phyloP scores from a whole-genome alignment of 2,888 invertebrate species.

The Gari tellinella region DNA sequence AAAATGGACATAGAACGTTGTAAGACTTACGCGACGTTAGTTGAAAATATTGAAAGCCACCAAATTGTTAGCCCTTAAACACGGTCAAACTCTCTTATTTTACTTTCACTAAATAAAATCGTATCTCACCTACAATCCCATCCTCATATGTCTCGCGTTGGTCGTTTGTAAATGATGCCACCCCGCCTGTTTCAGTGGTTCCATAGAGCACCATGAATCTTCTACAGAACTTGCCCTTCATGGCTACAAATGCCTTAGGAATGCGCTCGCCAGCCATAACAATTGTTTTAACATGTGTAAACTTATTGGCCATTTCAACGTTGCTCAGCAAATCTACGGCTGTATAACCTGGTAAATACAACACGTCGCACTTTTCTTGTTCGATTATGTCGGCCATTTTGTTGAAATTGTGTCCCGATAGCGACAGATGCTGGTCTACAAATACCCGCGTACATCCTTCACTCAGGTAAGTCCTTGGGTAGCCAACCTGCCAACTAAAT shows the following conservation, averaged over 20 bases:
- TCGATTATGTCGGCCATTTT: slow-evolving; percentile 38
- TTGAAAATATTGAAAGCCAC: too few species aligned
- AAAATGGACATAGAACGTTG: too few species aligned
- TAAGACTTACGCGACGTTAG: too few species aligned
- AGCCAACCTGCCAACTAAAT: slow-evolving; percentile 49
- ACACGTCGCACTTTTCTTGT: slow-evolving; percentile 39
- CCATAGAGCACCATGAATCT: slow-evolving; percentile 24
- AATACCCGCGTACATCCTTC: slow-evolving; percentile 45
- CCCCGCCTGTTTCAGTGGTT: slow-evolving; percentile 40
- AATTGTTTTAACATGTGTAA: slow-evolving; percentile 24
- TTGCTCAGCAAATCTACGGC: slow-evolving; percentile 25
- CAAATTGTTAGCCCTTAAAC: too few species aligned
- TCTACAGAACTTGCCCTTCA: slow-evolving; percentile 26
- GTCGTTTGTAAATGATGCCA: slow-evolving; percentile 1
- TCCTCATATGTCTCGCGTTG: slow-evolving; percentile 33
- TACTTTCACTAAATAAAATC: not conserved
- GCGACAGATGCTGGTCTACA: slow-evolving; percentile 32
- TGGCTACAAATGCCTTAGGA: not conserved
- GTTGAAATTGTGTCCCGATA: slow-evolving; percentile 32
- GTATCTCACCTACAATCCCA: slow-evolving; percentile 34
- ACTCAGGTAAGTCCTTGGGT: slow-evolving; percentile 39
- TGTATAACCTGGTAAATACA: slow-evolving; percentile 45
- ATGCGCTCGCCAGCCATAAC: slow-evolving; percentile 41
- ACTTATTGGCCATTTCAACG: slow-evolving; percentile 17
- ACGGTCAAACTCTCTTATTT: too few species aligned